phyloP scores from a whole-genome alignment of 1,140 invertebrate genomes.

The Panulirus ornatus region DNA sequence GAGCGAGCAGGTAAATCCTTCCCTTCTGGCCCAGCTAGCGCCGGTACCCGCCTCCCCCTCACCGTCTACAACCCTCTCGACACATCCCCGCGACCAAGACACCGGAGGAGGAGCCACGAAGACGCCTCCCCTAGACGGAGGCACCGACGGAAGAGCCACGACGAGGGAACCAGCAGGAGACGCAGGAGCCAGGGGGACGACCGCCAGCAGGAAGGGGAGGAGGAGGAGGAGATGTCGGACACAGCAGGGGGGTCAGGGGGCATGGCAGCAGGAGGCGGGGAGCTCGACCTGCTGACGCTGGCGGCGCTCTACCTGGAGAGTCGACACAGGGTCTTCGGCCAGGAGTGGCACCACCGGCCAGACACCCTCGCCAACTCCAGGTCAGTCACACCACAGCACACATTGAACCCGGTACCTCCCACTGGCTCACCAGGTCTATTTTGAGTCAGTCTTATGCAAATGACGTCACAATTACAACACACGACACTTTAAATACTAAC shows the following conservation, averaged over 20 bases:
- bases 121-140: background rate
- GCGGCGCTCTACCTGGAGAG: constrained; percentile 74
- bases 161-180: constrained; percentile 5
- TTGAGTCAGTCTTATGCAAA: too few species aligned
- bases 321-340: constrained; percentile 64
- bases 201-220: constrained; percentile 15
- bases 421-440: background rate
- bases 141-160: constrained; percentile 30
- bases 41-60: constrained; percentile 55
- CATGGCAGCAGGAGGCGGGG: constrained; percentile 24
- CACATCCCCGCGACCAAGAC: constrained; percentile 46
- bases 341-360: constrained; percentile 64
- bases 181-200: background rate
- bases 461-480: too few species aligned
- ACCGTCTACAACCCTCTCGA: constrained; percentile 49
- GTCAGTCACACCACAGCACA: constrained; percentile 30
- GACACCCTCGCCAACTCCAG: constrained; percentile 41
- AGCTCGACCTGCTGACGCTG: constrained; percentile 71
- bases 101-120: constrained; percentile 36
- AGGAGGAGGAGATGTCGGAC: constrained; percentile 12
- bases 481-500: too few species aligned
- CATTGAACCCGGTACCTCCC: background rate
- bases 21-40: constrained; percentile 59
- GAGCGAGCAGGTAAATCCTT: constrained; percentile 6
- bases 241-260: background rate